A percentile compares a stretch with the other conserved stretches of the same genome.
Conservation (phyloP, 2,113 vertebrate genomes). For the Xiphias gladius region DNA sequence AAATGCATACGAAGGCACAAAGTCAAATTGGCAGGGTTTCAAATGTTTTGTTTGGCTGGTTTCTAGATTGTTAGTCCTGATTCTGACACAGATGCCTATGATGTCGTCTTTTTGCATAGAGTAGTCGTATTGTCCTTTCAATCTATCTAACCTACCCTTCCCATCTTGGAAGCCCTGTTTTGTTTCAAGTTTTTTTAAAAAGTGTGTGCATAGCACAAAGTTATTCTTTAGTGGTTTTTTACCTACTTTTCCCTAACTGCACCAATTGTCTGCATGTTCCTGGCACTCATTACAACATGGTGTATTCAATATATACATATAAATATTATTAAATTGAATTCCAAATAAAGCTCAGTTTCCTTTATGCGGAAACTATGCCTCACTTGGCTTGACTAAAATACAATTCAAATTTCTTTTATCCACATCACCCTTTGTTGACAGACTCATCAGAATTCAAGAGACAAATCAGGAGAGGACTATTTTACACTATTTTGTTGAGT, state of each 20-base stretch:
- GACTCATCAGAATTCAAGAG: too few species aligned
- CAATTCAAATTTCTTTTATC: too few species aligned
- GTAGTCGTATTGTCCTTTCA: background rate
- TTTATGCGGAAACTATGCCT: background rate
- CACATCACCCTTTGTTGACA: too few species aligned
- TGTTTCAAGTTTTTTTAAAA: too few species aligned
- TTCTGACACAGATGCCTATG: background rate
- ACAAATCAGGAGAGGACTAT: too few species aligned
- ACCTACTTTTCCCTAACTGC: background rate
- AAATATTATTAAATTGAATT: too few species aligned
- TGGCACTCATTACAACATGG: too few species aligned
- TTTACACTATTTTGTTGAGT: too few species aligned
- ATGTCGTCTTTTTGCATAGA: background rate
- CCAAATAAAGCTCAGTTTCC: background rate
- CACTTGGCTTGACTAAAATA: too few species aligned
- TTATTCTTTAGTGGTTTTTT: background rate
- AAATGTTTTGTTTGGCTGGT: constrained; percentile 6
- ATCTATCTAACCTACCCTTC: background rate
- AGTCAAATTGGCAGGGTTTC: background rate
- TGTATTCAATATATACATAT: too few species aligned
- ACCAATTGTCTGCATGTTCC: background rate
- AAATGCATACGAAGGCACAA: background rate
- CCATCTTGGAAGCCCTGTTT: background rate
- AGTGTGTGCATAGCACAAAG: too few species aligned
- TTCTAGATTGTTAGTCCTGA: constrained; percentile 24